These are phyloP conservation scores for Drosophila niveifrons DNA, from an alignment of 2,888 invertebrate genomes.

Conservation along the genomic window DNA sequence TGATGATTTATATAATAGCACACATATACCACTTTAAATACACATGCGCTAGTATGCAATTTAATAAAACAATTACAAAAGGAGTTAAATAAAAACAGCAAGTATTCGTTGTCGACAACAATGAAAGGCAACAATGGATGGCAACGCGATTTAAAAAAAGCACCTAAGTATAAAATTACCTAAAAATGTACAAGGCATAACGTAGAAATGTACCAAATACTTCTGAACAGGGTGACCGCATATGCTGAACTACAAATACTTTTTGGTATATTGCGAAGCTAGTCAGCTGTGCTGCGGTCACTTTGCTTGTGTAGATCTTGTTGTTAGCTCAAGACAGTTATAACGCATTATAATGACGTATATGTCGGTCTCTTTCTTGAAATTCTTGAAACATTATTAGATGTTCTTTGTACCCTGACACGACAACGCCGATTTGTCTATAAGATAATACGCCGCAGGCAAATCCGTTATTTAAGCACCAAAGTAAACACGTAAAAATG, in stretches of 20 bases:
- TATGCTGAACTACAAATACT: neutral
- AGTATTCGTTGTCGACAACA: constrained; percentile 42
- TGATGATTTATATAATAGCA: neutral
- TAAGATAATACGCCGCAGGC: neutral
- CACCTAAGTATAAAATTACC: neutral
- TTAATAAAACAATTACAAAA: constrained; percentile 18
- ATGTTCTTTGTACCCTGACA: constrained; percentile 45
- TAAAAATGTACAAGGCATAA: neutral
- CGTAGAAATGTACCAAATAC: too few relatives aligned
- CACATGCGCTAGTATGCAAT: neutral
- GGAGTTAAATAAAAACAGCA: constrained; percentile 4
- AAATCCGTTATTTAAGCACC: neutral
- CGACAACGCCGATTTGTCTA: too few relatives aligned
- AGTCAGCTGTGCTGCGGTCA: neutral
- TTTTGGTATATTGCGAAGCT: neutral
- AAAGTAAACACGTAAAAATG: constrained; percentile 66
- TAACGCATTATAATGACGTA: neutral
- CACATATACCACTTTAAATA: constrained; percentile 2
- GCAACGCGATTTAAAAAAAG: constrained; percentile 9
- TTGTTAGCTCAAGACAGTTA: neutral
- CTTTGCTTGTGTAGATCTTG: neutral
- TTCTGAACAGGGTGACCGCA: too few relatives aligned
- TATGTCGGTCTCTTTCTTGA: constrained; percentile 18
- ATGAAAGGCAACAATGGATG: constrained; percentile 41
- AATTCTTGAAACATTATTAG: constrained; percentile 1